A percentile compares a stretch with the other conserved stretches of the same genome.
Evolutionary conservation across 2,113 vertebrate genomes (phyloP).

Genomic region (Thomomys bottae): DNA sequence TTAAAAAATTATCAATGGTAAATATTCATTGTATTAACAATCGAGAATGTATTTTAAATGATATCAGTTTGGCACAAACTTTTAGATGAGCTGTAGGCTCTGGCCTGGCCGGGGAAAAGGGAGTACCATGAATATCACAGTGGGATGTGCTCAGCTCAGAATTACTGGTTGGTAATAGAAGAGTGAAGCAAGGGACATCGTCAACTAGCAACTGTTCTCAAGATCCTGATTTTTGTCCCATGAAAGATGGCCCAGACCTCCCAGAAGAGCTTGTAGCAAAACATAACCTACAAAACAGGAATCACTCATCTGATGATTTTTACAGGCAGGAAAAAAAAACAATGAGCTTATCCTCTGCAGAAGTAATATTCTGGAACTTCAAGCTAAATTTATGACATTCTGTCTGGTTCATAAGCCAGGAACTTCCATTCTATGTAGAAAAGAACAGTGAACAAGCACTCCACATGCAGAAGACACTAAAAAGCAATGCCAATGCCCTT

Average conservation of each 20-base stretch:
- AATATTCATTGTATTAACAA: constrained; percentile 34
- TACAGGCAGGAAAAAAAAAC: constrained; percentile 62
- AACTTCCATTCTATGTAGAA: constrained; percentile 71
- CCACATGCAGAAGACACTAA: constrained; percentile 54
- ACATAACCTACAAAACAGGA: constrained; percentile 40
- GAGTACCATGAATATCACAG: constrained; percentile 39
- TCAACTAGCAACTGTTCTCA: constrained; percentile 39
- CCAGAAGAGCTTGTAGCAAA: constrained; percentile 63
- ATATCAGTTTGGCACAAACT: constrained; percentile 35
- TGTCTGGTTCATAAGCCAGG: constrained; percentile 66
- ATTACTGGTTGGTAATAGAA: constrained; percentile 34
- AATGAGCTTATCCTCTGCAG: constrained; percentile 66
- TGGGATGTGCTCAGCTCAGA: neutral
- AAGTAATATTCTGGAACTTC: constrained; percentile 73
- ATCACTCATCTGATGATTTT: constrained; percentile 69
- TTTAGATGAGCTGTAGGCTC: neutral
- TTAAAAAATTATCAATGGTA: neutral
- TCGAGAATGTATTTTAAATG: constrained; percentile 38
- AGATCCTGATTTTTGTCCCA: constrained; percentile 36
- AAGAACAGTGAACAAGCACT: constrained; percentile 65
- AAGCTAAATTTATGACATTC: constrained; percentile 73
- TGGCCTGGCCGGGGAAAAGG: neutral
- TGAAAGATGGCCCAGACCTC: constrained; percentile 67
- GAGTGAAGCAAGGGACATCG: constrained; percentile 19
- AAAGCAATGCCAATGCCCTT: constrained; percentile 45